Evolutionary conservation across 2,888 invertebrate species (phyloP).

Genomic region (Drepanosiphum platanoidis): DNA sequence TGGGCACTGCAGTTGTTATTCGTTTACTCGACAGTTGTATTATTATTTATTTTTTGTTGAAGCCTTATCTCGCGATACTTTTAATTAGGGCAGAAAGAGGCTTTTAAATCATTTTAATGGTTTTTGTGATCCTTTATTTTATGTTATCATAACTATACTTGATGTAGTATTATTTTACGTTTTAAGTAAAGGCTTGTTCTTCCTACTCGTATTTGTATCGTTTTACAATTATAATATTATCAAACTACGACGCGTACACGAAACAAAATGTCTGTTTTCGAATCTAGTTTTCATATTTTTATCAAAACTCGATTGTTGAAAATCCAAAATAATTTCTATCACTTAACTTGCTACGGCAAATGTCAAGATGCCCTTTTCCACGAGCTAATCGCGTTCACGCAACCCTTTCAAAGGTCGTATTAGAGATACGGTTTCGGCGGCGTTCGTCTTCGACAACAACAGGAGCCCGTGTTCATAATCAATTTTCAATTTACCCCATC

Average conservation of each 20-base stretch:
- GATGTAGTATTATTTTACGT: neutral
- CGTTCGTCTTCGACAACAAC: conserved; percentile 29
- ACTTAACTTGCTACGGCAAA: conserved; percentile 38
- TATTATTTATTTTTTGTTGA: neutral
- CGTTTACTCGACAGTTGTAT: neutral
- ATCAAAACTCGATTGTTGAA: neutral
- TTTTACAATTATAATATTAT: neutral
- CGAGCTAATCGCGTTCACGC: conserved; percentile 40
- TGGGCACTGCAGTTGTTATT: no score
- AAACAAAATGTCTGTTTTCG: neutral
- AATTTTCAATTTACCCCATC: conserved; percentile 57
- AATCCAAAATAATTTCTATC: neutral
- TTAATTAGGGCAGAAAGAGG: neutral
- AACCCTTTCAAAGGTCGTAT: conserved; percentile 47
- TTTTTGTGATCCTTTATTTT: neutral
- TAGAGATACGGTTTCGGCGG: neutral
- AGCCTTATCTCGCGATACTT: neutral
- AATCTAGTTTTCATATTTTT: no score
- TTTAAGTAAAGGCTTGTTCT: neutral
- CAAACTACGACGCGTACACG: neutral
- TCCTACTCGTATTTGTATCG: neutral
- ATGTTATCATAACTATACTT: neutral
- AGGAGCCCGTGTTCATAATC: conserved; percentile 48
- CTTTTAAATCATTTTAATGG: neutral
- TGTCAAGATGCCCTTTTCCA: conserved; percentile 49